phyloP scores from a whole-genome alignment of 2,888 invertebrate genomes.

The Ephialtes manifestator region DNA sequence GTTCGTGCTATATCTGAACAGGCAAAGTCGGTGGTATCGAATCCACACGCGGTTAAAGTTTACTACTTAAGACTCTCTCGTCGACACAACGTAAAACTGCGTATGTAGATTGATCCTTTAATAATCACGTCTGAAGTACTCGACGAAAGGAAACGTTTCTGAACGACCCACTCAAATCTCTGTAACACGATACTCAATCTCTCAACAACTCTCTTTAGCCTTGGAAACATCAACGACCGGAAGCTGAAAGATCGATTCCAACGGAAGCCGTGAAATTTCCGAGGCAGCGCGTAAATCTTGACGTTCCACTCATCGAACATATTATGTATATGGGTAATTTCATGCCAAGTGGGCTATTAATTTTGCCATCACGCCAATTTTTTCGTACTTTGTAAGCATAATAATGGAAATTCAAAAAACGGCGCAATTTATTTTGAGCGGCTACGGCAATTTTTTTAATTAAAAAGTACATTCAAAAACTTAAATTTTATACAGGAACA shows the following conservation, averaged over 20 bases:
- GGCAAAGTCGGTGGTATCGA: background rate
- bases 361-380: no score
- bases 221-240: slow-evolving; percentile 5
- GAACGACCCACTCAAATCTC: background rate
- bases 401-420: no score
- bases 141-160: slow-evolving; percentile 12
- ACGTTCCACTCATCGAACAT: background rate
- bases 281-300: slow-evolving; percentile 4
- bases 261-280: slow-evolving; percentile 34
- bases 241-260: slow-evolving; percentile 4
- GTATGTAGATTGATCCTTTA: background rate
- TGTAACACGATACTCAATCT: background rate
- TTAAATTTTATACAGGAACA: no score
- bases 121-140: background rate
- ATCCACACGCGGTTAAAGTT: slow-evolving; percentile 13
- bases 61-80: background rate
- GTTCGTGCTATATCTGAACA: background rate
- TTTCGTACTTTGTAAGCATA: no score
- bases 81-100: background rate
- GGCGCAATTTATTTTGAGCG: no score
- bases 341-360: no score
- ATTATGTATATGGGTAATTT: no score
- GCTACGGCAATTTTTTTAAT: no score
- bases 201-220: background rate
- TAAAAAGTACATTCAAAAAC: no score